Evolutionary conservation across 2,797 vertebrate genomes (phyloP).

Genomic region (Liparis tanakae): DNA sequence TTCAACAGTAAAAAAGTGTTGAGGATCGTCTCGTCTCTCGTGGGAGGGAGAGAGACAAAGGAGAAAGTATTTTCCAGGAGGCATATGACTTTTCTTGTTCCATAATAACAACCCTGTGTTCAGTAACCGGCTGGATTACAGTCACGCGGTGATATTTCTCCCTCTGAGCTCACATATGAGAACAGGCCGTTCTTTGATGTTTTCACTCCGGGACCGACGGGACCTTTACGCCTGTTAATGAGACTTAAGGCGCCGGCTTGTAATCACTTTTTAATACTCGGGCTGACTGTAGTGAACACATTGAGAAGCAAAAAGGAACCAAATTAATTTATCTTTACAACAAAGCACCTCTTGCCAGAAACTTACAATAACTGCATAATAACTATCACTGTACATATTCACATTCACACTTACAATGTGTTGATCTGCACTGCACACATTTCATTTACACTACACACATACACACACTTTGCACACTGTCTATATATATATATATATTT

Average conservation of each 20-base stretch:
- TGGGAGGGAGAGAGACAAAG: background rate
- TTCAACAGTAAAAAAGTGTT: background rate
- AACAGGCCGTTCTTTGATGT: constrained; percentile 21
- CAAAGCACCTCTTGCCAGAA: too few species aligned
- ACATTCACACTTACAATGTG: too few species aligned
- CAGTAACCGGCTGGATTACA: constrained; percentile 38
- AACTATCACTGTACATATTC: too few species aligned
- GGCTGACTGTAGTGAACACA: background rate
- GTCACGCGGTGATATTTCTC: constrained; percentile 38
- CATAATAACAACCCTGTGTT: constrained; percentile 27
- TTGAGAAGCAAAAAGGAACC: constrained; percentile 1
- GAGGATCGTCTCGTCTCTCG: background rate
- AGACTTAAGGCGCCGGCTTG: background rate
- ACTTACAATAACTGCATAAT: too few species aligned
- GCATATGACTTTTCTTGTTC: constrained; percentile 20
- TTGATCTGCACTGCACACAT: too few species aligned
- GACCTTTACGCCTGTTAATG: constrained; percentile 28
- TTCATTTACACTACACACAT: too few species aligned
- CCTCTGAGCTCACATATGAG: constrained; percentile 30
- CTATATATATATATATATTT: too few species aligned
- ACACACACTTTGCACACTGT: too few species aligned
- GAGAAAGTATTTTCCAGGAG: constrained; percentile 15
- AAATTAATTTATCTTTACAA: background rate
- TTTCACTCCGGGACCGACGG: constrained; percentile 13
- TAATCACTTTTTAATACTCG: background rate